Percentiles rank a stretch among this genome's conserved stretches.
These are phyloP conservation scores for Thamnophis sirtalis DNA, from an alignment of 2,113 vertebrate species.

Conservation along the genomic window DNA sequence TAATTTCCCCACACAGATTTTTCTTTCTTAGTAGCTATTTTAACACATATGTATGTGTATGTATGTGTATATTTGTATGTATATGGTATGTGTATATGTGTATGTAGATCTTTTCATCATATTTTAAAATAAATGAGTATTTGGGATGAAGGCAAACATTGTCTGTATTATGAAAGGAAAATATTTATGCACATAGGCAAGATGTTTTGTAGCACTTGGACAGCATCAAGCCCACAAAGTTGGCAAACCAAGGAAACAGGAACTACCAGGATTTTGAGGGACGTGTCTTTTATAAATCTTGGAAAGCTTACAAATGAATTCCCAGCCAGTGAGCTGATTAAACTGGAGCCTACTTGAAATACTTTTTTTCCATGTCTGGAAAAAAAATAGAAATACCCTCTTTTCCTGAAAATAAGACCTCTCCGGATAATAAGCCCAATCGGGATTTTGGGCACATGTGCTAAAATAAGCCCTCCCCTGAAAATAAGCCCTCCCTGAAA, in stretches of 20 bases:
- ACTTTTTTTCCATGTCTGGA: neutral
- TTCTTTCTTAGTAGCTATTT: slow-evolving; percentile 20
- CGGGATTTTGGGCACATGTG: too few relatives aligned
- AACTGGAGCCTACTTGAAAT: neutral
- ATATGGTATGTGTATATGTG: too few relatives aligned
- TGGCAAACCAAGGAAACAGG: neutral
- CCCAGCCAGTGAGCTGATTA: neutral
- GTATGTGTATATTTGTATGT: too few relatives aligned
- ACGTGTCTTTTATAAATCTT: neutral
- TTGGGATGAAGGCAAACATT: slow-evolving; percentile 22
- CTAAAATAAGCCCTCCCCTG: too few relatives aligned
- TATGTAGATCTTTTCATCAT: neutral
- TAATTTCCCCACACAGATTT: slow-evolving; percentile 34
- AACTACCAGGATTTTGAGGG: neutral
- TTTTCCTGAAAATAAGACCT: too few relatives aligned
- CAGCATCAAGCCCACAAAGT: neutral
- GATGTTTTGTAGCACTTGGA: neutral
- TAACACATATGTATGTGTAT: too few relatives aligned
- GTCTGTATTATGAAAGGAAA: neutral
- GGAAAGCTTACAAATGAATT: neutral
- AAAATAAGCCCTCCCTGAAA: too few relatives aligned
- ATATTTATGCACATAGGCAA: neutral
- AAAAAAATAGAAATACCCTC: neutral
- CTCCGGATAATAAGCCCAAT: too few relatives aligned
- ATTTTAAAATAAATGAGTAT: slow-evolving; percentile 25